A percentile compares a stretch with the other conserved stretches of the same genome.
Conservation (phyloP, 1,140 invertebrate species). For the Diabrotica virgifera region DNA sequence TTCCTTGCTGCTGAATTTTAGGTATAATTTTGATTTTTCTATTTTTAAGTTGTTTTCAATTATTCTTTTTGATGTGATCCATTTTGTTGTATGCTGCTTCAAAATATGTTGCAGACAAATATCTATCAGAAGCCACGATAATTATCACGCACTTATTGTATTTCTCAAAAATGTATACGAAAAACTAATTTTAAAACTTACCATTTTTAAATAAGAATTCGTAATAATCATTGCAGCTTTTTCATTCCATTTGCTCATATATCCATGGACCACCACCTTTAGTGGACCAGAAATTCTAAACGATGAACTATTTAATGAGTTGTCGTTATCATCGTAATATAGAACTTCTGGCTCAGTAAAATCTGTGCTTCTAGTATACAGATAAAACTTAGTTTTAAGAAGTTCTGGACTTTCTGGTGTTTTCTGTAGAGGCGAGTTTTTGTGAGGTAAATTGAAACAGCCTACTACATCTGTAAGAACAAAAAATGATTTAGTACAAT, state of each 20-base stretch:
- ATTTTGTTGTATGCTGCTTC: no score
- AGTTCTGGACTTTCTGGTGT: constrained; percentile 42
- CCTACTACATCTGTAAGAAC: constrained; percentile 43
- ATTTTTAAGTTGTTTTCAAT: no score
- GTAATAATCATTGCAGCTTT: constrained; percentile 35
- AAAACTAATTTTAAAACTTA: constrained; percentile 30
- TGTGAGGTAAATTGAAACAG: constrained; percentile 45
- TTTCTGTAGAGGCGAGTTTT: constrained; percentile 43
- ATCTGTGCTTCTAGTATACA: constrained; percentile 54
- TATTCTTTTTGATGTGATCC: no score
- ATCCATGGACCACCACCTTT: constrained; percentile 62
- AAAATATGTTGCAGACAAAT: no score
- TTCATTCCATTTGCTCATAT: constrained; percentile 46
- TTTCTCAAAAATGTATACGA: no score
- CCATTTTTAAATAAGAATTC: constrained; percentile 44
- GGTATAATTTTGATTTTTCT: no score
- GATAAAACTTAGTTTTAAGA: constrained; percentile 56
- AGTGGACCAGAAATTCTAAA: constrained; percentile 53
- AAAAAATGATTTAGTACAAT: background rate
- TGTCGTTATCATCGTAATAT: constrained; percentile 50
- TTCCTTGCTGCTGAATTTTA: no score
- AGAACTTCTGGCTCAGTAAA: constrained; percentile 42
- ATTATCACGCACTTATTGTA: no score
- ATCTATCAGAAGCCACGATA: no score
- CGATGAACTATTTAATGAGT: constrained; percentile 51